Evolutionary conservation across 2,888 invertebrate species (phyloP), one percentile per base, ranked within the genome.

Genomic region (Caenorhabditis becei): DNA sequence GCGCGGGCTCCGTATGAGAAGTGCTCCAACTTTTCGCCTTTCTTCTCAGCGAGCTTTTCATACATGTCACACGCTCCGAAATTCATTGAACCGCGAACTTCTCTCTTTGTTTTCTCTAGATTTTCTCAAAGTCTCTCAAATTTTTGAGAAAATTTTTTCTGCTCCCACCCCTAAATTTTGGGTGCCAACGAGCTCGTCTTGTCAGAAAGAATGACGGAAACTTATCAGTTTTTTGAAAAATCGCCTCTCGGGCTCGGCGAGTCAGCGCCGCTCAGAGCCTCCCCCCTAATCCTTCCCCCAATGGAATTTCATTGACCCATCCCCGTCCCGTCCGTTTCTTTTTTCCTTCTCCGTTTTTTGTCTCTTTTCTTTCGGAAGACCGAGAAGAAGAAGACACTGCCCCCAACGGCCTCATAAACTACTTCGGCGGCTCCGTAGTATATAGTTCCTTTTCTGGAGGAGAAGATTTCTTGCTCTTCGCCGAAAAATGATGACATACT

Each of bases 261-360:
- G 32, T 32, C 4, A n/a, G 32, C 16, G 37, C 14, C 23, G 35
- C 35, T 14, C 20, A 18, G 0, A 24, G 32, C 54, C 24, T 44
- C 41, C n/a, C 18, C 37, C 58, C 32, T 71, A 53, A n/a, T 56
- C 63, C 72, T 74, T 74, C 65, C 74, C 74, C 66, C 65, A 74
- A 66, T 58, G 74, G 74, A 74, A 74, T 74, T 74, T 74, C 74
- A 74, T 74, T 74, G 74, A 74, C 74, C 72, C 71, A 41, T 23
- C 59, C 37, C 74, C 63, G 62, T 37, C 16, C 59, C 37, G 18
- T 23, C 41, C 41, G 37, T 23, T 20, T 14, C 59, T 26, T 20
- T 20, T n/a, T 26, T 16, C 7, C 18, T 53, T 32, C 35, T 37
- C 65, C 65, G 23, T 70, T 72, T 51, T 54, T 49, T 61, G 24